Percentiles rank a stretch among this genome's conserved stretches.
Conservation (phyloP, 2,888 invertebrate species). For the Drosophila lacicola region DNA sequence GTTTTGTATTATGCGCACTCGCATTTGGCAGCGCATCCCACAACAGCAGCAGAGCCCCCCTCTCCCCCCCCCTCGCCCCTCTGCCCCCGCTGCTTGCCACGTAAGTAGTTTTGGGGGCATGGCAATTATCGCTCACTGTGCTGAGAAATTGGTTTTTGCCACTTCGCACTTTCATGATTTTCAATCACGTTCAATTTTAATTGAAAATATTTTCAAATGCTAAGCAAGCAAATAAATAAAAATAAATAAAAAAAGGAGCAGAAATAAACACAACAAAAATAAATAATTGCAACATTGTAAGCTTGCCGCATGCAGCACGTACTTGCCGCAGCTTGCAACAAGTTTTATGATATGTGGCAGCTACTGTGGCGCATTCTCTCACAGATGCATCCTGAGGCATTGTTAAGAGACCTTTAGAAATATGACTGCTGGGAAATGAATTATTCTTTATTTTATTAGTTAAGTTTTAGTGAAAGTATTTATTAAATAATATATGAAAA, state of each 20-base stretch:
- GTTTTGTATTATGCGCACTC: conserved; percentile 76
- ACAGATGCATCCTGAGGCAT: too few relatives aligned
- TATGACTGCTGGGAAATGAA: too few relatives aligned
- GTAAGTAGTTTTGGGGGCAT: conserved; percentile 34
- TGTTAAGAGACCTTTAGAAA: too few relatives aligned
- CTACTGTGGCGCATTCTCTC: conserved; percentile 3
- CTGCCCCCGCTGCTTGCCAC: conserved; percentile 6
- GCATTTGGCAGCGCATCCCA: conserved; percentile 80
- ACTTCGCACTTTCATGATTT: conserved; percentile 80
- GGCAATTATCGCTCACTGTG: conserved; percentile 80
- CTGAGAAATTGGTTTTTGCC: conserved; percentile 81
- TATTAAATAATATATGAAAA: too few relatives aligned
- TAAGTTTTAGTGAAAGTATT: too few relatives aligned
- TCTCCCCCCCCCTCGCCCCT: not conserved
- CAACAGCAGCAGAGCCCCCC: conserved; percentile 53
- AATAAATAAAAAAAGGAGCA: conserved; percentile 37
- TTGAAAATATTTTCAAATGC: conserved; percentile 75
- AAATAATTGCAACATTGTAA: conserved; percentile 30
- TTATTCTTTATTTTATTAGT: too few relatives aligned
- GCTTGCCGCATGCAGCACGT: conserved; percentile 12
- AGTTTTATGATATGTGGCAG: not conserved
- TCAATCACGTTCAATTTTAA: conserved; percentile 81
- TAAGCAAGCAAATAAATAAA: conserved; percentile 2
- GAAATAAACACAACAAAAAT: conserved; percentile 17
- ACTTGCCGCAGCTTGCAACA: not conserved